These are phyloP conservation scores for Gymnobelideus leadbeateri DNA, from an alignment of 2,113 vertebrate genomes.

Conservation along the genomic window DNA sequence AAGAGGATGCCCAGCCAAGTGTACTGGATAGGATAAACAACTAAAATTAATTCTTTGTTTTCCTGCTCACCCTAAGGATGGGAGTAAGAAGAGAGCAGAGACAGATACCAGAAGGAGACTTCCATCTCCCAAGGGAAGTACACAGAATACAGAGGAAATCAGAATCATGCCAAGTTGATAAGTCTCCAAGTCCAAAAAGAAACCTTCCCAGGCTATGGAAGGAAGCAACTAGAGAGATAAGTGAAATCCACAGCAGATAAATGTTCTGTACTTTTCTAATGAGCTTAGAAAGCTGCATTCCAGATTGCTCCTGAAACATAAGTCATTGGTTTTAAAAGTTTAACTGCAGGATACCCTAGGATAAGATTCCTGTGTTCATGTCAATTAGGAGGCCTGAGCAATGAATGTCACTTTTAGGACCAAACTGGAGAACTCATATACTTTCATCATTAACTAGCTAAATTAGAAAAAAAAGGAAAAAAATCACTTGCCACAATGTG, in stretches of 20 bases:
- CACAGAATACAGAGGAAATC: constrained; percentile 22
- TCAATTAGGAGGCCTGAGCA: neutral
- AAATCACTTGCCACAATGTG: neutral
- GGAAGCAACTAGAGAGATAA: neutral
- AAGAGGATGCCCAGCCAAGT: neutral
- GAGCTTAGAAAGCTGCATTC: neutral
- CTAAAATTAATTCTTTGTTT: neutral
- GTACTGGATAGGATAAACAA: neutral
- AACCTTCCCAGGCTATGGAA: neutral
- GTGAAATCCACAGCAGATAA: neutral
- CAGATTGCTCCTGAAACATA: neutral
- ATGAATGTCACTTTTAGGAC: constrained; percentile 32
- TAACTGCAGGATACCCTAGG: neutral
- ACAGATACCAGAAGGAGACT: constrained; percentile 6
- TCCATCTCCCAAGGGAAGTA: constrained; percentile 11
- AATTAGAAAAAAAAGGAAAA: neutral
- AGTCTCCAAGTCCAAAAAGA: constrained; percentile 14
- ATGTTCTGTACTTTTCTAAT: neutral
- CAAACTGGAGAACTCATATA: neutral
- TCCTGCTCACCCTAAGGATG: neutral
- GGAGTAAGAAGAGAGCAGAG: constrained; percentile 36
- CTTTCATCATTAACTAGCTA: constrained; percentile 22
- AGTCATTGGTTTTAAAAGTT: constrained; percentile 13
- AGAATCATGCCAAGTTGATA: constrained; percentile 28
- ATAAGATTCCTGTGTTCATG: neutral